Conservation (phyloP, 1,140 invertebrate genomes). For the Diabrotica virgifera region DNA sequence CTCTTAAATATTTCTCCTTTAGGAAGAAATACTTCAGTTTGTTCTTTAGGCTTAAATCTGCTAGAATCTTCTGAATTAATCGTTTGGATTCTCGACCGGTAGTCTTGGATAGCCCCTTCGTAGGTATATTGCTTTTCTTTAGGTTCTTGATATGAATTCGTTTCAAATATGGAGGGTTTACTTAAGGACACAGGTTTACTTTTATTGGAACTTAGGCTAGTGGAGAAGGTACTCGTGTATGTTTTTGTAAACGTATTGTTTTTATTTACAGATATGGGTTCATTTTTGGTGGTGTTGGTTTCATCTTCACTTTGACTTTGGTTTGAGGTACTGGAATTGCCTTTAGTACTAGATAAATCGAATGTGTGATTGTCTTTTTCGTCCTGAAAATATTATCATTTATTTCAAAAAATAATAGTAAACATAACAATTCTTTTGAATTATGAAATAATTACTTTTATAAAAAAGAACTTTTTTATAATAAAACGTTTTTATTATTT, state of each 20-base stretch:
- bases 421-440: neutral
- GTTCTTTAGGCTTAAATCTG: constrained; percentile 46
- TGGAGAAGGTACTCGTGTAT: constrained; percentile 12
- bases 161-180: constrained; percentile 15
- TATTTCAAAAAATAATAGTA: too few relatives aligned
- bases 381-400: constrained; percentile 28
- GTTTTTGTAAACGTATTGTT: constrained; percentile 16
- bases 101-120: constrained; percentile 80
- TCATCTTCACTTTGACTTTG: constrained; percentile 44
- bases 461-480: too few relatives aligned
- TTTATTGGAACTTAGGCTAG: constrained; percentile 4
- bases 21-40: constrained; percentile 54
- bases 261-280: constrained; percentile 14
- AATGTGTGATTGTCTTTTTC: constrained; percentile 39
- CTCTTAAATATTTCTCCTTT: constrained; percentile 80
- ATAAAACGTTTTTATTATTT: too few relatives aligned
- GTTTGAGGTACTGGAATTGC: constrained; percentile 34
- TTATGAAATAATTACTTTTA: neutral
- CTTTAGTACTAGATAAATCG: constrained; percentile 33
- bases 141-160: constrained; percentile 26
- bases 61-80: constrained; percentile 46
- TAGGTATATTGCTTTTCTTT: constrained; percentile 76
- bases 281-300: constrained; percentile 29
- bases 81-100: constrained; percentile 67
- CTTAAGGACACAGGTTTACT: neutral